phyloP scores from a whole-genome alignment of 2,888 invertebrate genomes.

The Schizotus pectinicornis region DNA sequence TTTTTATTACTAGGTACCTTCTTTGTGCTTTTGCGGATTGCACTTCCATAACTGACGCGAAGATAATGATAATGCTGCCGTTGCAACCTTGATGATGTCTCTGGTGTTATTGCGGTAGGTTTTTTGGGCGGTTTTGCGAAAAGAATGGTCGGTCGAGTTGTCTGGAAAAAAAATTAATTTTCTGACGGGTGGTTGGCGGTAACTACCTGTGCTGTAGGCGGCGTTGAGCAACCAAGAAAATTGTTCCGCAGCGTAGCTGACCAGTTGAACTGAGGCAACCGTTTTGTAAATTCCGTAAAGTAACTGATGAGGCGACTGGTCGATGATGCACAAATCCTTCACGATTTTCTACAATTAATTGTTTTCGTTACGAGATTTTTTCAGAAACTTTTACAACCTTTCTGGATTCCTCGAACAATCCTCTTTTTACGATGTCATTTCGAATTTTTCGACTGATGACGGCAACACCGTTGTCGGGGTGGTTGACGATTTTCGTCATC shows the following conservation, averaged over 20 bases:
- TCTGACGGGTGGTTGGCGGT: too few relatives aligned
- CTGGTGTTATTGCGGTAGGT: too few relatives aligned
- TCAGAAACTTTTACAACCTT: slow-evolving; percentile 21
- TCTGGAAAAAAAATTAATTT: too few relatives aligned
- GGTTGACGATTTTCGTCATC: slow-evolving; percentile 37
- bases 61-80: too few relatives aligned
- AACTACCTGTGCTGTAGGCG: too few relatives aligned
- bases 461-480: slow-evolving; percentile 34
- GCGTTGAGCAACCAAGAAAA: slow-evolving; percentile 34
- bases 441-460: slow-evolving; percentile 31
- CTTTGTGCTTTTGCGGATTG: slow-evolving; percentile 70
- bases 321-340: slow-evolving; percentile 29
- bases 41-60: slow-evolving; percentile 68
- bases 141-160: too few relatives aligned
- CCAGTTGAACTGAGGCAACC: slow-evolving; percentile 77
- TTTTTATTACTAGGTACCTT: slow-evolving; percentile 55
- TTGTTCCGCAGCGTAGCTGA: slow-evolving; percentile 83
- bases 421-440: slow-evolving; percentile 26
- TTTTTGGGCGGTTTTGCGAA: too few relatives aligned
- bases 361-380: slow-evolving; percentile 6
- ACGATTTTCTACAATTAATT: slow-evolving; percentile 65
- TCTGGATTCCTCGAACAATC: slow-evolving; percentile 29
- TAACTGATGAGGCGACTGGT: slow-evolving; percentile 78
- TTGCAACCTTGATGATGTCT: too few relatives aligned
- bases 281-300: slow-evolving; percentile 78